Base-by-base conservation (phyloP, 1,140 invertebrate species). In the Leptopilina clavipes region DNA sequence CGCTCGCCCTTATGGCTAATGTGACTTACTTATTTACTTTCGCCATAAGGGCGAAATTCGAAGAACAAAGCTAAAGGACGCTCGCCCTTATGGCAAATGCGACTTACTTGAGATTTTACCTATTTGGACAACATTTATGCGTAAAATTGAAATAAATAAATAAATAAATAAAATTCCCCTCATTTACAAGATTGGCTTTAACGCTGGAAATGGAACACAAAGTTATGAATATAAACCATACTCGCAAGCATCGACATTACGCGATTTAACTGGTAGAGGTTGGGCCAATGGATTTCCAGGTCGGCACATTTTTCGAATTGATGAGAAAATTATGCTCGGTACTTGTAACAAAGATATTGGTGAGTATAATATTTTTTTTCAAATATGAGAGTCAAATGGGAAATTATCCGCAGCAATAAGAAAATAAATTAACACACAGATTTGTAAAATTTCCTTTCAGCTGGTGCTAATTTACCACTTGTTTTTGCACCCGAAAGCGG, bases 401-500 rank as follows among this genome's bases (percentile, higher is more conserved):
- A 31, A 31, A 31, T 31, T 31, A 2, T 31, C 1, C 5, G 25
- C 5, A n/a, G n/a, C n/a, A n/a, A n/a, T n/a, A n/a, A n/a, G n/a
- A n/a, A n/a, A n/a, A n/a, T n/a, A n/a, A n/a, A n/a, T n/a, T n/a
- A n/a, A n/a, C n/a, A n/a, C n/a, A n/a, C n/a, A n/a, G n/a, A n/a
- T n/a, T n/a, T n/a, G n/a, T 31, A 31, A 31, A 31, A 31, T 31
- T 31, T 52, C 1, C 12, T 84, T 82, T 86, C 83, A 96, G 95
- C 95, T 85, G 95, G 94, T 17, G 94, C 95, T 10, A 93, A 95
- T 89, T 91, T 97, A 76, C 94, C 94, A 0, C 87, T 98, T 31
- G 94, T 96, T 71, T 97, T 98, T 85, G 96, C 97, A 0, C 97
- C 97, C 0, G 96, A 98, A 88, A 97, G 95, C 86, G 97, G 97